Percentiles rank a stretch among this genome's conserved stretches.
Evolutionary conservation across 37 sponge, comb jelly and placozoan species (phyloP).

Genomic region (Eunapius fragilis): DNA sequence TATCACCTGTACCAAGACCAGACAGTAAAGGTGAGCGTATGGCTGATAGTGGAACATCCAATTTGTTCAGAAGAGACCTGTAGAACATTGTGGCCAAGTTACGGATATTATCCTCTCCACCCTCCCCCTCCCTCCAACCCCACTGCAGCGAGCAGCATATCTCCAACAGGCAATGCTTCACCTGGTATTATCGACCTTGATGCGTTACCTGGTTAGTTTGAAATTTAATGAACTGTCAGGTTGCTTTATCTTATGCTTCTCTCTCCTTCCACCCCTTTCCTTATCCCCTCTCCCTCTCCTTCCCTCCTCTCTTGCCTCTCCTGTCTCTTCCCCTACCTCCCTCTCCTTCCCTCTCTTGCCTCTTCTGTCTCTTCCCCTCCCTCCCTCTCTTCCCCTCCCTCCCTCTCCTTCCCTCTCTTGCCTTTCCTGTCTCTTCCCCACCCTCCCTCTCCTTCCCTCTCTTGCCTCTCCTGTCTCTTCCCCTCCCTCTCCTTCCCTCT

Average conservation of each 20-base stretch:
- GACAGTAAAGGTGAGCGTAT: background rate
- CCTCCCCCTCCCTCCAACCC: background rate
- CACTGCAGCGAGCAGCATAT: background rate
- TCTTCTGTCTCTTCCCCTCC: background rate
- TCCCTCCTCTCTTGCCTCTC: background rate
- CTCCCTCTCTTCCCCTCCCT: background rate
- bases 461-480: no score
- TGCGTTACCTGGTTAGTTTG: constrained; percentile 13
- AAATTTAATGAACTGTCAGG: background rate
- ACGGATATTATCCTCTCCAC: constrained; percentile 8
- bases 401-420: background rate
- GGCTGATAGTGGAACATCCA: background rate
- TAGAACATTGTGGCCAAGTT: no score
- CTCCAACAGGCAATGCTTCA: background rate
- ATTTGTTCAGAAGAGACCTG: background rate
- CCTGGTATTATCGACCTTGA: constrained; percentile 30
- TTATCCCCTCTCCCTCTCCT: background rate
- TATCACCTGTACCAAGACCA: background rate
- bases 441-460: background rate
- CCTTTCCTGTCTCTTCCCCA: background rate
- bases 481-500: no score
- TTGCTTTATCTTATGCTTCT: background rate
- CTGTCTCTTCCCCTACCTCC: background rate
- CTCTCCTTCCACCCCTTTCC: background rate
- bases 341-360: background rate